Evolutionary conservation across 2,888 invertebrate species (phyloP).

Genomic region (Miltochrista miniata): DNA sequence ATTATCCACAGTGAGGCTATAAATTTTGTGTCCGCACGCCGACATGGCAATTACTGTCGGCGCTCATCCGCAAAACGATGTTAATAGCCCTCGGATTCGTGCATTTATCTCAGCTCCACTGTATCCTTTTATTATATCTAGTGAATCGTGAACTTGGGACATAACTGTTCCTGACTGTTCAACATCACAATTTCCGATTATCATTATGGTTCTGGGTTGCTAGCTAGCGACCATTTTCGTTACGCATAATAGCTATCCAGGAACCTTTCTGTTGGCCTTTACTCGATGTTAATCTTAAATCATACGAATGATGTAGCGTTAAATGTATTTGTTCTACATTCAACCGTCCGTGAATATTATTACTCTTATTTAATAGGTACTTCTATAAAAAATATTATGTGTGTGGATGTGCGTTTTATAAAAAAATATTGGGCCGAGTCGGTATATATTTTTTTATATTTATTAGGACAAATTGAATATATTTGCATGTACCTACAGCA

Average conservation of each 20-base stretch:
- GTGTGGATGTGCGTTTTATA: no score
- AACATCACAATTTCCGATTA: conserved; percentile 42
- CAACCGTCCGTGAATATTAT: no score
- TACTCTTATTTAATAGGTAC: no score
- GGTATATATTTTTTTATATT: no score
- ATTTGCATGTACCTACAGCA: no score
- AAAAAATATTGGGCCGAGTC: no score
- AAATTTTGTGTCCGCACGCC: conserved; percentile 76
- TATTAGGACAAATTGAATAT: no score
- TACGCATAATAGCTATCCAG: conserved; percentile 43
- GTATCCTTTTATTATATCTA: conserved; percentile 57
- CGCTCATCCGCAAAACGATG: conserved; percentile 81
- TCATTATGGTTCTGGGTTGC: conserved; percentile 43
- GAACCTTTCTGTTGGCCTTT: conserved; percentile 36
- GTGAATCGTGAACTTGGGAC: conserved; percentile 43
- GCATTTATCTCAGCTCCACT: conserved; percentile 65
- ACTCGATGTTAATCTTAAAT: conserved; percentile 27
- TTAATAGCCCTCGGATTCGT: conserved; percentile 78
- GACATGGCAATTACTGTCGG: conserved; percentile 81
- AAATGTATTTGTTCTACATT: conserved; percentile 23
- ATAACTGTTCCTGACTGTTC: conserved; percentile 34
- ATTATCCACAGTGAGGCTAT: conserved; percentile 73
- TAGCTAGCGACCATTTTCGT: conserved; percentile 41
- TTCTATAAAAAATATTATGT: no score
- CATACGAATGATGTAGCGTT: conserved; percentile 34